Conservation (phyloP, 1,140 invertebrate species). For the Ips typographus region DNA sequence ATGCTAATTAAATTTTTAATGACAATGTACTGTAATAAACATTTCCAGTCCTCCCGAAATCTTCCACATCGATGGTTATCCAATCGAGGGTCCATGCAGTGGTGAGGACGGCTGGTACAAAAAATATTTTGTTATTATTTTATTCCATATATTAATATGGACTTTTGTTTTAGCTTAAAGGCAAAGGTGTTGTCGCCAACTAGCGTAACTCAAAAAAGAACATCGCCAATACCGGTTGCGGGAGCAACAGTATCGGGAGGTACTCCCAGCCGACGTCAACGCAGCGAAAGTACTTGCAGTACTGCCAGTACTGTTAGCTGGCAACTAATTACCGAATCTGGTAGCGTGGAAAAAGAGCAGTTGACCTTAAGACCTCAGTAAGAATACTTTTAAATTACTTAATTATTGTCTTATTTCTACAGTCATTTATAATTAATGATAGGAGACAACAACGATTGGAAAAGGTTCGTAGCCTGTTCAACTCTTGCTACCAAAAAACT, state of each 20-base stretch:
- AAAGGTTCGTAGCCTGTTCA: slow-evolving; percentile 19
- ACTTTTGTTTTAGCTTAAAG: neutral
- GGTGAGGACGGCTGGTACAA: neutral
- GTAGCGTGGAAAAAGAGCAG: slow-evolving; percentile 18
- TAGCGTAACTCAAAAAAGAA: slow-evolving; percentile 5
- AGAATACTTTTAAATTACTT: no score
- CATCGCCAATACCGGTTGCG: slow-evolving; percentile 12
- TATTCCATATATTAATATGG: neutral
- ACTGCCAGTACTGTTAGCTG: slow-evolving; percentile 14
- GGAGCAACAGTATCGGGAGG: neutral
- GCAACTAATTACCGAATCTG: slow-evolving; percentile 19
- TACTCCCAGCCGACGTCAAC: slow-evolving; percentile 2
- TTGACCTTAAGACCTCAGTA: slow-evolving; percentile 18
- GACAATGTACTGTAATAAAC: no score
- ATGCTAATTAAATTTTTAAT: neutral
- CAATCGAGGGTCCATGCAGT: neutral
- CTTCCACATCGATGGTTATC: neutral
- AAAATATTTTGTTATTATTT: neutral
- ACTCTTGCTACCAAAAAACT: slow-evolving; percentile 24
- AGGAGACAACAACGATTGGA: slow-evolving; percentile 20
- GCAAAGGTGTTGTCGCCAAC: slow-evolving; percentile 7
- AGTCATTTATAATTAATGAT: neutral
- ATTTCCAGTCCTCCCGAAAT: neutral
- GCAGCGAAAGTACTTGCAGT: slow-evolving; percentile 17
- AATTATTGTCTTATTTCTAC: neutral